phyloP scores from a whole-genome alignment of 2,113 vertebrate species.

The Crotalus helleri region DNA sequence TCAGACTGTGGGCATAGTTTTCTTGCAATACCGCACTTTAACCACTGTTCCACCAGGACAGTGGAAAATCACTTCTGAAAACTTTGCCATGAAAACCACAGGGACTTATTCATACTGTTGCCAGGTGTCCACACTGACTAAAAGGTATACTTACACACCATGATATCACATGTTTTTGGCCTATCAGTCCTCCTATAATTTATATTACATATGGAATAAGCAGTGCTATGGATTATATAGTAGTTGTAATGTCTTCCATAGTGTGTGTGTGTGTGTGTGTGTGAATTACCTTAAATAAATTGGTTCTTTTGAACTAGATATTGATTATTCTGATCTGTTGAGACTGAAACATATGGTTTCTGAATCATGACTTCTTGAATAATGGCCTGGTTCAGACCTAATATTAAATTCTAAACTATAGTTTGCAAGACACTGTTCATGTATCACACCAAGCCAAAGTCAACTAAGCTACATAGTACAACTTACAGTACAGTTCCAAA shows the following conservation, averaged over 20 bases:
- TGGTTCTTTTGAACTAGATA: not conserved
- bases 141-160: not conserved
- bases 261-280: no score
- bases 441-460: not conserved
- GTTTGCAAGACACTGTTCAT: not conserved
- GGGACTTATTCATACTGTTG: not conserved
- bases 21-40: no score
- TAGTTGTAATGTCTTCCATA: not conserved
- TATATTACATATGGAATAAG: not conserved
- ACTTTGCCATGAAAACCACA: not conserved
- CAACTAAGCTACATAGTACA: not conserved
- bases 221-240: not conserved
- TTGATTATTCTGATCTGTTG: not conserved
- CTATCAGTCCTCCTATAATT: not conserved
- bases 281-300: not conserved
- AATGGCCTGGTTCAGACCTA: not conserved
- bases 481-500: not conserved
- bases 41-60: no score
- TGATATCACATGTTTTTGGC: not conserved
- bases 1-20: no score
- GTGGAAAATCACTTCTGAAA: no score
- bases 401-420: not conserved
- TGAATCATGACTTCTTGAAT: not conserved
- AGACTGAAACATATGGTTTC: not conserved
- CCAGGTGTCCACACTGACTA: not conserved